These are phyloP conservation scores for Amphiprion percula DNA, from an alignment of 2,113 vertebrate species.

Conservation along the genomic window DNA sequence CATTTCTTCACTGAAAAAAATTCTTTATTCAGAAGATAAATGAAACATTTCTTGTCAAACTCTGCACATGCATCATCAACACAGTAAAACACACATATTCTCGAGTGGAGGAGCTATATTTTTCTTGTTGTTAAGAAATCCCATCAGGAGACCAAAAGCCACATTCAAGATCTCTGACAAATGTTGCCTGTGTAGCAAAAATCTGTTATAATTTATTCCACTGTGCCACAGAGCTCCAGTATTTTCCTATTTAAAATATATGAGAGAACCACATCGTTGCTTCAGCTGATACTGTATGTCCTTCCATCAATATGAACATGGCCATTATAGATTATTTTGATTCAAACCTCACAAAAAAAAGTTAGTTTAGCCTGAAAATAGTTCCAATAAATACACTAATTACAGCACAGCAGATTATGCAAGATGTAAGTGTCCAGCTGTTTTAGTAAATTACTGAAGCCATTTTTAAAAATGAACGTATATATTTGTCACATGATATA, in stretches of 20 bases:
- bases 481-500: constrained; percentile 15
- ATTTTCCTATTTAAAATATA: background rate
- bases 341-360: constrained; percentile 10
- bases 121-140: background rate
- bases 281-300: background rate
- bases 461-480: background rate
- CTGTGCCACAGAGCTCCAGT: background rate
- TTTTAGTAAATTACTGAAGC: background rate
- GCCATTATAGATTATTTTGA: constrained; percentile 10
- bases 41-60: background rate
- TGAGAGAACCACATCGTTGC: background rate
- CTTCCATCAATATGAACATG: constrained; percentile 8
- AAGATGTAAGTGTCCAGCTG: background rate
- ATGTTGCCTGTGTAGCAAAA: background rate
- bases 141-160: background rate
- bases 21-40: background rate
- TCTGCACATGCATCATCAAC: background rate
- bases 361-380: constrained; percentile 22
- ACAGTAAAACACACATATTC: background rate
- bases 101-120: background rate
- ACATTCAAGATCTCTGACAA: background rate
- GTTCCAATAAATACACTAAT: background rate
- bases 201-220: background rate
- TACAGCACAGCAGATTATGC: background rate
- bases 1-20: background rate